These are phyloP conservation scores for Elysia crispata DNA, from an alignment of 2,888 invertebrate genomes.

Conservation along the genomic window DNA sequence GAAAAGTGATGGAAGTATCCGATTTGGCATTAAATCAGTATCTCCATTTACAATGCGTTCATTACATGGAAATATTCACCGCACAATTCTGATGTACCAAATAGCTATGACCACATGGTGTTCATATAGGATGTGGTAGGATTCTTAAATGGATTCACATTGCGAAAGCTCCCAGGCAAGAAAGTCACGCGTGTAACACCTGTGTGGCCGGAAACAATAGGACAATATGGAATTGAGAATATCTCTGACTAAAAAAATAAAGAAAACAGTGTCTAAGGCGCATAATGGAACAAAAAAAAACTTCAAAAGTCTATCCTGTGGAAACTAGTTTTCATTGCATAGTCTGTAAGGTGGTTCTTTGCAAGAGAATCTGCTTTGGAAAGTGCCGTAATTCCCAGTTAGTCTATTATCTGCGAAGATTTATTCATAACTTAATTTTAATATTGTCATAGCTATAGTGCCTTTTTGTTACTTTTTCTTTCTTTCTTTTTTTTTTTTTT, in stretches of 20 bases:
- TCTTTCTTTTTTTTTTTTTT: too few species aligned
- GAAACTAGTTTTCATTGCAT: not conserved
- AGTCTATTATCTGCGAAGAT: too few species aligned
- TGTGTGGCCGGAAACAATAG: not conserved
- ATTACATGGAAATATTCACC: not conserved
- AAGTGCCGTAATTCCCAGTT: not conserved
- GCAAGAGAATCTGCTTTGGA: not conserved
- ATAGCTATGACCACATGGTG: conserved; percentile 15
- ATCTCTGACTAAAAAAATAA: not conserved
- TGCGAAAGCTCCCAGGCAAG: conserved; percentile 2
- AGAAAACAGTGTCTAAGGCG: not conserved
- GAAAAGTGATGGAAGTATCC: conserved; percentile 13
- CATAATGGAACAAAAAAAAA: not conserved
- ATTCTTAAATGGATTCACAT: conserved; percentile 1
- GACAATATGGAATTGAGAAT: not conserved
- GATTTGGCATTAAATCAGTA: conserved; percentile 16
- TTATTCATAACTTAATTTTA: too few species aligned
- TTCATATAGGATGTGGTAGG: not conserved
- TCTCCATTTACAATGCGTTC: conserved; percentile 13
- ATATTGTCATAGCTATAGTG: too few species aligned
- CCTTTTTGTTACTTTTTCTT: too few species aligned
- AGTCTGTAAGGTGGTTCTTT: not conserved
- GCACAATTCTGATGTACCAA: not conserved
- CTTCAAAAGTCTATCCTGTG: not conserved
- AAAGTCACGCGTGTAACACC: not conserved